Conservation (phyloP, 2,797 vertebrate genomes). For the Emys orbicularis region DNA sequence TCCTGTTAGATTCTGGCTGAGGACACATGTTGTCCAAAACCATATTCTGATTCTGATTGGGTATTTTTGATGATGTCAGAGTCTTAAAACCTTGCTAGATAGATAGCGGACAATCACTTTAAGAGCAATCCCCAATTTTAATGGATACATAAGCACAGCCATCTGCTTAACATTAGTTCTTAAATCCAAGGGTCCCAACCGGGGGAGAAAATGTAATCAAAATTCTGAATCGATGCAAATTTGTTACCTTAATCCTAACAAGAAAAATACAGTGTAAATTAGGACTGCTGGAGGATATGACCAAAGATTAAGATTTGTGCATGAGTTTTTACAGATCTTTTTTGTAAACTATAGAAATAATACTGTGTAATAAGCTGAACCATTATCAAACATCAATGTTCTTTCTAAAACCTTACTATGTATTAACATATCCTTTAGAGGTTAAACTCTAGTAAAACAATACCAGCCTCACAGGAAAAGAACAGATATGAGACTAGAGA, state of each 20-base stretch:
- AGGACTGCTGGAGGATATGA: background rate
- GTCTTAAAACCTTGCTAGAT: background rate
- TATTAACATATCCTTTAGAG: no score
- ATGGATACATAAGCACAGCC: conserved; percentile 9
- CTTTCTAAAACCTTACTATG: background rate
- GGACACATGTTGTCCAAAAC: background rate
- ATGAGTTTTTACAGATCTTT: background rate
- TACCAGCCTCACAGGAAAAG: background rate
- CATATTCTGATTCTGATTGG: conserved; percentile 11
- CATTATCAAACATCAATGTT: background rate
- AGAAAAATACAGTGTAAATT: background rate
- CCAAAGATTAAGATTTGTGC: background rate
- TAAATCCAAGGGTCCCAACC: background rate
- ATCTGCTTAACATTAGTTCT: background rate
- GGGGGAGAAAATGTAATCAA: background rate
- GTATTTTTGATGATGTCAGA: background rate
- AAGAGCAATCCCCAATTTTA: conserved; percentile 23
- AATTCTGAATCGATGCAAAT: background rate
- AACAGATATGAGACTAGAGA: background rate
- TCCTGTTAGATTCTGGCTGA: background rate
- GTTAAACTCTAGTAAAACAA: background rate
- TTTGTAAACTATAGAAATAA: background rate
- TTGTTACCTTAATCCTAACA: background rate
- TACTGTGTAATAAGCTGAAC: background rate
- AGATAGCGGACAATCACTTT: conserved; percentile 35